A percentile compares a stretch with the other conserved stretches of the same genome.
Conservation (phyloP, 2,797 vertebrate genomes). For the Tiaroga cobitis region DNA sequence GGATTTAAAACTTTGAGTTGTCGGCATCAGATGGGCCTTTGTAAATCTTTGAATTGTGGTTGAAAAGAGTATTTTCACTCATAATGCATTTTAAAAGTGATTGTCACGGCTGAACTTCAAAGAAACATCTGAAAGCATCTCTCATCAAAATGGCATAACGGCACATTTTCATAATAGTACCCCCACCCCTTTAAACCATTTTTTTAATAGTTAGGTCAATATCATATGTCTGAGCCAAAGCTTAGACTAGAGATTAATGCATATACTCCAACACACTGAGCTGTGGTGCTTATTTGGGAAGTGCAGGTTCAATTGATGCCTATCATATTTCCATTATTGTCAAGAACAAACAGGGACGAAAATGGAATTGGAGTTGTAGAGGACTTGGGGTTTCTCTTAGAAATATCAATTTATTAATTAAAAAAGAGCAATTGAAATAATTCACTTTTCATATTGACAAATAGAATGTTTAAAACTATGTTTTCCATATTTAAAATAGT, state of each 20-base stretch:
- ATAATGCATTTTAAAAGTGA: neutral
- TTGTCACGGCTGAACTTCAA: neutral
- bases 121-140: neutral
- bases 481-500: neutral
- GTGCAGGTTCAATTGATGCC: neutral
- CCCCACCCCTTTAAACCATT: too few relatives aligned
- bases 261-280: neutral
- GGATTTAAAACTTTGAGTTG: neutral
- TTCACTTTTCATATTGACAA: neutral
- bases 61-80: neutral
- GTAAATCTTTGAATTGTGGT: neutral
- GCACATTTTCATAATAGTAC: neutral
- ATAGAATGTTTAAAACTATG: neutral
- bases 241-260: neutral
- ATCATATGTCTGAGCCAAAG: neutral
- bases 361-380: neutral
- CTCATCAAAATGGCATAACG: neutral
- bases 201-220: too few relatives aligned
- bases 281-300: neutral
- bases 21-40: neutral
- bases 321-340: neutral
- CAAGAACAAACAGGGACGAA: neutral
- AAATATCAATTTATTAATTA: neutral
- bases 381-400: neutral
- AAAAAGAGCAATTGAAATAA: neutral